phyloP scores from a whole-genome alignment of 2,888 invertebrate genomes.

The Coelinius sp. region DNA sequence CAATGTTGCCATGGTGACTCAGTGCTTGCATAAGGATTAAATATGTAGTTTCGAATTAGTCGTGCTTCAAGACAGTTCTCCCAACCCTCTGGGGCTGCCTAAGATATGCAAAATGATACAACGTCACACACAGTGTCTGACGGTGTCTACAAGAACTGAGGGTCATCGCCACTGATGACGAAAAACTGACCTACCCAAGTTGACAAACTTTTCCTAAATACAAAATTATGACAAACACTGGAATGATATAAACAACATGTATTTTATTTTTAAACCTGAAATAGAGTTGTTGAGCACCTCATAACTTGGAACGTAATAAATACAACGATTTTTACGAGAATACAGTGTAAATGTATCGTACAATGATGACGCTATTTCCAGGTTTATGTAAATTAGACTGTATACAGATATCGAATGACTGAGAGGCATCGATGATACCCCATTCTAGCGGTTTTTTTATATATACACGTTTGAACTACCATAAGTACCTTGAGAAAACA shows the following conservation, averaged over 20 bases:
- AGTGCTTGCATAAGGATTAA: conserved; percentile 65
- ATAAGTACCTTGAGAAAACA: conserved; percentile 21
- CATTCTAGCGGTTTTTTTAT: background rate
- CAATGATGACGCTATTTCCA: background rate
- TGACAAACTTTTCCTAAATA: background rate
- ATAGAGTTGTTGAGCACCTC: background rate
- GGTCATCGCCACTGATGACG: conserved; percentile 27
- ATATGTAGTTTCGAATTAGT: conserved; percentile 69
- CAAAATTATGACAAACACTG: background rate
- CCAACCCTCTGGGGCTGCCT: conserved; percentile 40
- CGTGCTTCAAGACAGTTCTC: conserved; percentile 50
- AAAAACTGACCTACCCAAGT: background rate
- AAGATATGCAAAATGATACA: conserved; percentile 23
- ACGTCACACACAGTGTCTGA: background rate
- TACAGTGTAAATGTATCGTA: background rate
- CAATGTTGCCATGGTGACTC: conserved; percentile 55
- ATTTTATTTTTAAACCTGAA: background rate
- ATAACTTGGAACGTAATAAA: background rate
- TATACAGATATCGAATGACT: background rate
- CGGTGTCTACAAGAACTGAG: conserved; percentile 2
- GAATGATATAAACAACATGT: background rate
- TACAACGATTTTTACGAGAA: conserved; percentile 4
- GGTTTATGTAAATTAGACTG: conserved; percentile 12
- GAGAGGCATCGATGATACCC: background rate
- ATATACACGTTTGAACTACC: conserved; percentile 7